These are phyloP conservation scores for Cydia amplana DNA, from an alignment of 1,140 invertebrate species.

Conservation along the genomic window DNA sequence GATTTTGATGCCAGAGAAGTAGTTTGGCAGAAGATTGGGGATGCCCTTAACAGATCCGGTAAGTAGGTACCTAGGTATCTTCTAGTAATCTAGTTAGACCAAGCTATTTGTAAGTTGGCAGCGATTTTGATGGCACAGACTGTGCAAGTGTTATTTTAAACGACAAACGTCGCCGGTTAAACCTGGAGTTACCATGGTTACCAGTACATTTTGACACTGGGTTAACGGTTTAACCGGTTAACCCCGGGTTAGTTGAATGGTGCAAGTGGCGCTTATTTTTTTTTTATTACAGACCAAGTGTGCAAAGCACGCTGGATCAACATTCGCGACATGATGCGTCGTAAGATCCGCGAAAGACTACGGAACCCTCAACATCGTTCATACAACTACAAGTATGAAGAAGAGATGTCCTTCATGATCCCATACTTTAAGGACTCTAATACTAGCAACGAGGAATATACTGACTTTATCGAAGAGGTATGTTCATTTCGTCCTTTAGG, in stretches of 20 bases:
- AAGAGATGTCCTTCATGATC: slow-evolving; percentile 60
- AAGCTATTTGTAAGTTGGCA: too few relatives aligned
- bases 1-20: slow-evolving; percentile 65
- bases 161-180: too few relatives aligned
- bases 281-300: slow-evolving; percentile 24
- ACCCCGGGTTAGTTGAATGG: too few relatives aligned
- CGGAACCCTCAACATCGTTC: slow-evolving; percentile 49
- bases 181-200: too few relatives aligned
- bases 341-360: slow-evolving; percentile 54
- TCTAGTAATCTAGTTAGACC: too few relatives aligned
- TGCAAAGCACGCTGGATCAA: slow-evolving; percentile 69
- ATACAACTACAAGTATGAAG: slow-evolving; percentile 69
- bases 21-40: slow-evolving; percentile 69
- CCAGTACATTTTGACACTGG: too few relatives aligned
- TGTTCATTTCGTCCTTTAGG: too few relatives aligned
- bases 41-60: slow-evolving; percentile 59
- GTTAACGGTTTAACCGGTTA: too few relatives aligned
- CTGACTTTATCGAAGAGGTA: slow-evolving; percentile 52
- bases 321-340: slow-evolving; percentile 68
- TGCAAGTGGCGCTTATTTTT: too few relatives aligned
- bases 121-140: too few relatives aligned
- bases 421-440: slow-evolving; percentile 60
- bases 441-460: slow-evolving; percentile 47
- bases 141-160: too few relatives aligned
- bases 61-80: slow-evolving; percentile 34